Evolutionary conservation across 2,113 vertebrate species (phyloP).

Genomic region (Periophthalmodon schlosseri): DNA sequence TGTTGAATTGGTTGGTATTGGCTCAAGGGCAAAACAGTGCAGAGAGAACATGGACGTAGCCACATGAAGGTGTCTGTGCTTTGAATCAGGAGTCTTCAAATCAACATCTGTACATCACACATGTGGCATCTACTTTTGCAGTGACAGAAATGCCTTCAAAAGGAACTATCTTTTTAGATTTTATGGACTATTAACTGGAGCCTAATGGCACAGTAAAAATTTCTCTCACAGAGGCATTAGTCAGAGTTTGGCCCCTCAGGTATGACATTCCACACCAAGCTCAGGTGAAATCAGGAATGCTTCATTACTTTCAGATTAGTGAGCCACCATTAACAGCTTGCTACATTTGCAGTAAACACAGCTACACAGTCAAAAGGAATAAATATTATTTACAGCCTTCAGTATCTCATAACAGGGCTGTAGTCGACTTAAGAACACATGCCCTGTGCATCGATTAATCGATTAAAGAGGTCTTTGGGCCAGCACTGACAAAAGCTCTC

Average conservation of each 20-base stretch:
- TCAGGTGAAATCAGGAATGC: slow-evolving; percentile 22
- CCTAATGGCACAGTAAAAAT: slow-evolving; percentile 21
- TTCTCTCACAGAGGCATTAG: slow-evolving; percentile 3
- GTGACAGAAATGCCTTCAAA: background rate
- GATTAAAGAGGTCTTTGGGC: no score
- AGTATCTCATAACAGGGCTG: background rate
- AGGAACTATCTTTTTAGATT: background rate
- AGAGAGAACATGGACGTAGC: no score
- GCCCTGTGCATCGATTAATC: no score
- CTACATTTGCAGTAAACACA: slow-evolving; percentile 9
- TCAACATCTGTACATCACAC: background rate
- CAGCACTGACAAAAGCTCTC: no score
- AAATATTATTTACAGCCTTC: background rate
- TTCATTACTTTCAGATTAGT: slow-evolving; percentile 35
- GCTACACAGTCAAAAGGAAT: background rate
- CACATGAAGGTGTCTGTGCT: background rate
- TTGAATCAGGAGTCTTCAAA: background rate
- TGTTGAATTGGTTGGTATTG: background rate
- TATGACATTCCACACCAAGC: slow-evolving; percentile 13
- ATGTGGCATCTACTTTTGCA: background rate
- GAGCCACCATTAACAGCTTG: slow-evolving; percentile 9
- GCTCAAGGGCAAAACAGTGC: background rate
- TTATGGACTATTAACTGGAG: slow-evolving; percentile 18
- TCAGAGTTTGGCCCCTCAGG: slow-evolving; percentile 26
- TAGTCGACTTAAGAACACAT: no score